These are phyloP conservation scores for Lasioglossum albipes DNA, from an alignment of 1,140 invertebrate genomes.

Conservation along the genomic window DNA sequence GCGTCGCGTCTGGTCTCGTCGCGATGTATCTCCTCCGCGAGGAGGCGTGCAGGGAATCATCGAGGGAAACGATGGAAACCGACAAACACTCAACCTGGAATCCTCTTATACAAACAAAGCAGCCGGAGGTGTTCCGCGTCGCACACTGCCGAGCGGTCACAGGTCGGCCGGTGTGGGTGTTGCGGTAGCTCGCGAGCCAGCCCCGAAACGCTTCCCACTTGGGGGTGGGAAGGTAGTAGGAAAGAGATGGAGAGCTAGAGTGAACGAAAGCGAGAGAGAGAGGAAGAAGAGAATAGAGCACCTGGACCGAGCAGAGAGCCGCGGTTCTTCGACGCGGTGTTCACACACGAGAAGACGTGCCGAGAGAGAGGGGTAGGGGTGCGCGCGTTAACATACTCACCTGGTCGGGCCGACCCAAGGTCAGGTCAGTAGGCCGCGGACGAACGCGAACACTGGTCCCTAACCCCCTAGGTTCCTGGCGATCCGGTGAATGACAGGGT, in stretches of 20 bases:
- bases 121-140: constrained; percentile 9
- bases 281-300: too few relatives aligned
- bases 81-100: constrained; percentile 26
- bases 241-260: too few relatives aligned
- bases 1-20: too few relatives aligned
- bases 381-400: constrained; percentile 50
- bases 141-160: constrained; percentile 6
- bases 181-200: constrained; percentile 13
- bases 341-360: neutral
- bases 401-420: constrained; percentile 73
- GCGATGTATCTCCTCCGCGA: too few relatives aligned
- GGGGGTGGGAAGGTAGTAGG: too few relatives aligned
- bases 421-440: constrained; percentile 73
- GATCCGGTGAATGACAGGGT: constrained; percentile 2
- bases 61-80: constrained; percentile 17
- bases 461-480: constrained; percentile 5
- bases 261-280: too few relatives aligned
- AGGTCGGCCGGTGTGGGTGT: neutral
- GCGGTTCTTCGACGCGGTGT: too few relatives aligned
- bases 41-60: neutral
- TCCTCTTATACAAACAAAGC: constrained; percentile 52
- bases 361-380: constrained; percentile 18
- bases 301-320: too few relatives aligned
- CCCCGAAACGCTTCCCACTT: too few relatives aligned
- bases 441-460: constrained; percentile 32